Evolutionary conservation across 2,113 vertebrate species (phyloP).

Genomic region (Colistium nudipinnis): DNA sequence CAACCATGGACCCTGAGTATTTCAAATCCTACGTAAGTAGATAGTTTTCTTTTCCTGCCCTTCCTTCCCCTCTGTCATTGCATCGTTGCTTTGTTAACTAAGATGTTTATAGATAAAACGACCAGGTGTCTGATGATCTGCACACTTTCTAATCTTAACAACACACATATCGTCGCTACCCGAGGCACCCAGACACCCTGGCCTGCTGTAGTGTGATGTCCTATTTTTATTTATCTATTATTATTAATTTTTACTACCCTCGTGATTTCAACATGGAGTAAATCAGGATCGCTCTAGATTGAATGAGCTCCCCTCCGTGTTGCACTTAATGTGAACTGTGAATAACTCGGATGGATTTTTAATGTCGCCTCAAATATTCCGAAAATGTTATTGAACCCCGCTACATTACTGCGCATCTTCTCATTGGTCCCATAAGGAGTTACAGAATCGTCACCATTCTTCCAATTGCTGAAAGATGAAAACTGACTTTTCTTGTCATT

Average conservation of each 20-base stretch:
- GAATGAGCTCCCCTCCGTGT: neutral
- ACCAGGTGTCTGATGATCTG: neutral
- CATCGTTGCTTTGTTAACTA: neutral
- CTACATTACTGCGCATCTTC: neutral
- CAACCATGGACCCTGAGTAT: constrained; percentile 61
- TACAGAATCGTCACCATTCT: constrained; percentile 37
- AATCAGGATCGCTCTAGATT: neutral
- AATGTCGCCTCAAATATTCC: too few species aligned
- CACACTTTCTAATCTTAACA: neutral
- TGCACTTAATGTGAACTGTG: too few species aligned
- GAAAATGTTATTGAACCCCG: neutral
- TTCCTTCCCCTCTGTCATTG: neutral
- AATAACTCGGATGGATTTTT: too few species aligned
- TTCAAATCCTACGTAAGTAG: constrained; percentile 57
- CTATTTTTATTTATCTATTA: neutral
- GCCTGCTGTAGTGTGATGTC: neutral
- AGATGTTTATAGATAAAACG: neutral
- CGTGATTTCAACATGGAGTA: neutral
- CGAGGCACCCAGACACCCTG: neutral
- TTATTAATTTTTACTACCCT: too few species aligned
- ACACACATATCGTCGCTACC: neutral
- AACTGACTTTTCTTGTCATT: neutral
- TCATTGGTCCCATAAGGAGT: neutral
- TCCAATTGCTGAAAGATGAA: constrained; percentile 18
- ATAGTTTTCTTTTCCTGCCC: neutral